Base-by-base conservation (phyloP, 2,797 vertebrate species). In the Peromyscus nudipes region DNA sequence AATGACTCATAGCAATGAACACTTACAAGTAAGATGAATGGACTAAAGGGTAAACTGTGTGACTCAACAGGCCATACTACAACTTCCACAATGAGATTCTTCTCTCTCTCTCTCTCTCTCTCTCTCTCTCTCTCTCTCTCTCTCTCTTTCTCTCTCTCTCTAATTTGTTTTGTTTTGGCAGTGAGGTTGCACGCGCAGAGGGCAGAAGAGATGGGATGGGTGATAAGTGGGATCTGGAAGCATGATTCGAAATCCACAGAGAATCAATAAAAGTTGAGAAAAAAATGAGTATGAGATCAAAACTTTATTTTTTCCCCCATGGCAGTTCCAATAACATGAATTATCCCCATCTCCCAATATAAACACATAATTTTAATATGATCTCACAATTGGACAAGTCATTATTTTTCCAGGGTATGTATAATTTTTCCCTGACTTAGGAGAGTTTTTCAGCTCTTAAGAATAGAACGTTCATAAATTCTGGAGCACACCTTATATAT, bases 221-320 rank as follows among this genome's bases (percentile, higher is more conserved):
- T 0, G 4, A 75, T 43, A 27, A 23, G 23, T 43, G 37, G 37
- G 11, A 43, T 43, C 40, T 10, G 71, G 71, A 75, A 6, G 11
- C 23, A 43, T 27, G 37, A 43, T 43, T 40, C 40, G 2, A 75
- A 43, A 75, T 43, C 37, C 23, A 75, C 37, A 75, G 71, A 43
- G 11, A 75, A 75, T 43, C 71, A 75, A 27, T 75, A 75, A 37
- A 71, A 75, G 37, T 75, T 43, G 19, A 43, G 71, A 75, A 75
- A 71, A 62, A 75, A 76, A 90, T 92, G n/a, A 93, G 69, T 37
- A 37, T 29, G 37, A 93, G 25, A 75, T 81, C 43, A 96, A 97
- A 90, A 76, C 89, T 94, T 23, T 77, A 71, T 34, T 75, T 84
- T 84, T 52, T 13, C n/a, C 21, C 80, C n/a, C 65, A 13, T 40